phyloP scores from a whole-genome alignment of 2,797 vertebrate genomes.

The Sciurus carolinensis region DNA sequence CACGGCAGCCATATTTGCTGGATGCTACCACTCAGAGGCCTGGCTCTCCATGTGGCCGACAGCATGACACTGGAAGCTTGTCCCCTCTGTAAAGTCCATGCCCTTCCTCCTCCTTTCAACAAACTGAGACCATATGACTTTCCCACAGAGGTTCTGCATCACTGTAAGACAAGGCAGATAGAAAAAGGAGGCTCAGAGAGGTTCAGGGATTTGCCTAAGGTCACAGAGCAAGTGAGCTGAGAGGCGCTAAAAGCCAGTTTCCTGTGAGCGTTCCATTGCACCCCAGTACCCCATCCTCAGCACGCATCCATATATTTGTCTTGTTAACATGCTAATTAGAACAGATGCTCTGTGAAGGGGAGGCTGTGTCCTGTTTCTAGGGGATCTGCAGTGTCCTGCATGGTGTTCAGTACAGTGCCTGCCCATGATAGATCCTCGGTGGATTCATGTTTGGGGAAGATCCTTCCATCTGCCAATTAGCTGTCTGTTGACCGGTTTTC shows the following conservation, averaged over 20 bases:
- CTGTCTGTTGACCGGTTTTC: background rate
- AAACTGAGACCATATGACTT: background rate
- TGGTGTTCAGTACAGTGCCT: background rate
- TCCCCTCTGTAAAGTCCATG: background rate
- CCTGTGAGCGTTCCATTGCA: background rate
- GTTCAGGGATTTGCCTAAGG: background rate
- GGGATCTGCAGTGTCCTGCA: background rate
- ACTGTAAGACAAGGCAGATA: background rate
- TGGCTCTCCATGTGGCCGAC: background rate
- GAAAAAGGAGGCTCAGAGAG: background rate
- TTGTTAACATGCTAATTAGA: background rate
- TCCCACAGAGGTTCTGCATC: background rate
- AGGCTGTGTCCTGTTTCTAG: background rate
- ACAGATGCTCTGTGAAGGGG: background rate
- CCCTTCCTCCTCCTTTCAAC: background rate
- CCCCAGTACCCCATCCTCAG: background rate
- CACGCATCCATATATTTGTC: fast-evolving
- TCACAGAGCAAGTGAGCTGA: background rate
- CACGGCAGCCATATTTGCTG: background rate
- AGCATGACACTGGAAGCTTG: background rate
- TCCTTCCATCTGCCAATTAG: background rate
- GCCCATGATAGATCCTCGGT: no score
- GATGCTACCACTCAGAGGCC: background rate
- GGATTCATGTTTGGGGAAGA: background rate
- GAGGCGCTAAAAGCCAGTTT: background rate